Evolutionary conservation across 2,888 invertebrate genomes (phyloP).

Genomic region (Unio pictorum): DNA sequence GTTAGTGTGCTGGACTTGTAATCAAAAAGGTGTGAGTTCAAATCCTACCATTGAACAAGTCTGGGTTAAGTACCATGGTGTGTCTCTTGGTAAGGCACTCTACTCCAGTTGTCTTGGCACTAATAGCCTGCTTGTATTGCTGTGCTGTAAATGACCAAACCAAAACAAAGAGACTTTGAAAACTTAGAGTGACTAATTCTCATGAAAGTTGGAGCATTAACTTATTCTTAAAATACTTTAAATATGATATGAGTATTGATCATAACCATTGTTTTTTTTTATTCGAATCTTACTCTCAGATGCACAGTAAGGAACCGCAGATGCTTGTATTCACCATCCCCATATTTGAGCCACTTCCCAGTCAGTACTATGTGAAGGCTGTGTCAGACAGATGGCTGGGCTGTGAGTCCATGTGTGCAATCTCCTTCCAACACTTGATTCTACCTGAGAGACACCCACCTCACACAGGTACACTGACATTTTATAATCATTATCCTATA

Average conservation of each 20-base stretch:
- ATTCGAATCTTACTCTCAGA: conserved; percentile 73
- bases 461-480: conserved; percentile 80
- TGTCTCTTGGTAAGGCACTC: too few species aligned
- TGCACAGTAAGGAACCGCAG: conserved; percentile 82
- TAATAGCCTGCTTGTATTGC: too few species aligned
- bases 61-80: too few species aligned
- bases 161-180: too few species aligned
- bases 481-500: not conserved
- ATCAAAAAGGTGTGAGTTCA: too few species aligned
- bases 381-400: conserved; percentile 89
- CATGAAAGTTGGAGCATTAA: too few species aligned
- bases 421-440: conserved; percentile 87
- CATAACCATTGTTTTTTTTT: too few species aligned
- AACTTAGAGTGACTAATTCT: too few species aligned
- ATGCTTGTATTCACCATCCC: conserved; percentile 96
- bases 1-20: too few species aligned
- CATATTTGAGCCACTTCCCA: conserved; percentile 85
- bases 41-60: too few species aligned
- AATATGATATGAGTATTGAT: not conserved
- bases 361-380: conserved; percentile 91
- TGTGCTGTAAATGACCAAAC: too few species aligned
- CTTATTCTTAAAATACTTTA: not conserved
- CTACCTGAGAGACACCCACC: conserved; percentile 93
- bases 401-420: conserved; percentile 73
- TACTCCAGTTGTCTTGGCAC: too few species aligned